Evolutionary conservation across 2,888 invertebrate species (phyloP), one percentile per base, ranked within the genome.

Genomic region (Abscondita cerata): DNA sequence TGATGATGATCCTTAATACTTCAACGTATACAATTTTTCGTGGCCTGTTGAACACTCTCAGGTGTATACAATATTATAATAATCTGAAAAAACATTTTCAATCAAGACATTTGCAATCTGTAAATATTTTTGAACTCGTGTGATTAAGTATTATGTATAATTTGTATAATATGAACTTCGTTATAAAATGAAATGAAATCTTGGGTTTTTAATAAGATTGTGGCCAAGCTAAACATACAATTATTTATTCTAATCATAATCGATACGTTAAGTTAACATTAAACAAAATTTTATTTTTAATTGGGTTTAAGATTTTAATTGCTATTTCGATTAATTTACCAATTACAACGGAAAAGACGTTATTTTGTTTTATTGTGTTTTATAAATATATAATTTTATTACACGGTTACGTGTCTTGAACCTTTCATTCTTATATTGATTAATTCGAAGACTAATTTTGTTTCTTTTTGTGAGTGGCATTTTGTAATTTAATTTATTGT

Each of bases 91-190:
- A 25, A 40, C 52, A 47, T 53, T 51, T 44, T 38, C 20, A n/a
- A 47, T 34, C 31, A 31, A 46, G 36, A 46, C 13, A 15, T 44
- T 58, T 40, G 46, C 36, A 51, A 60, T 60, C 19, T 69, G 68
- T 71, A 70, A 52, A 70, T 70, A 70, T 61, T 63, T n/a, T 67
- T 57, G 59, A 66, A 62, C 64, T 65, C 59, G 59, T 72, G 69
- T 69, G 70, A 70, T 71, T 68, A 65, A 65, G 31, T 51, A 34
- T 36, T 64, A 68, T 72, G 70, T 72, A 71, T 68, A 71, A 72
- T 70, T 70, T 71, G 69, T 71, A 69, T 64, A 68, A 64, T 68
- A 73, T 64, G 73, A 72, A 72, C 73, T 72, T 73, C 73, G 73
- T 72, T 65, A 65, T 58, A 64, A 56, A 57, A 46, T 51, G 6